A percentile compares a stretch with the other conserved stretches of the same genome.
phyloP scores from a whole-genome alignment of 1,140 invertebrate genomes.

The Linepithema humile region DNA sequence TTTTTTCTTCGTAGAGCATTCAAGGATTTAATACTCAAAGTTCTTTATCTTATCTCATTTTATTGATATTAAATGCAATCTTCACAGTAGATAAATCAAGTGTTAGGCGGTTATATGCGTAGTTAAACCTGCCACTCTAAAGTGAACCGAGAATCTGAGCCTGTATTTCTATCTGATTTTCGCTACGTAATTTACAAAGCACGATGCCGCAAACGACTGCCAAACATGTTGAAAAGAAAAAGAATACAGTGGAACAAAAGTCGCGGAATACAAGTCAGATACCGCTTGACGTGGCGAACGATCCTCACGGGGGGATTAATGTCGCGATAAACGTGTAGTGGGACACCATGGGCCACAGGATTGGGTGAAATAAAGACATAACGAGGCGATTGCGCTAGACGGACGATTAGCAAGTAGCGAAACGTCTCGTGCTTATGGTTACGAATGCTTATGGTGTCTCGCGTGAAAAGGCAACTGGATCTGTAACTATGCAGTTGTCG shows the following conservation, averaged over 20 bases:
- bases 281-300: background rate
- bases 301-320: background rate
- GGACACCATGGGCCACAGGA: background rate
- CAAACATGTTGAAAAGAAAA: background rate
- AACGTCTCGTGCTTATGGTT: background rate
- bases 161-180: constrained; percentile 6
- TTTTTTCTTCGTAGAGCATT: background rate
- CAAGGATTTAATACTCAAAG: background rate
- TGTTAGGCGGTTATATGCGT: background rate
- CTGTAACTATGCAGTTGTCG: constrained; percentile 30
- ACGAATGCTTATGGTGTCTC: background rate
- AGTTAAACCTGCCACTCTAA: constrained; percentile 11
- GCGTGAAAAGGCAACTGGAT: constrained; percentile 13
- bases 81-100: constrained; percentile 21
- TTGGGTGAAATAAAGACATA: constrained; percentile 68
- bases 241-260: background rate
- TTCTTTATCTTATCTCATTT: background rate
- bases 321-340: background rate
- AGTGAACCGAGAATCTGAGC: background rate
- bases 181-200: constrained; percentile 2
- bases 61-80: constrained; percentile 12
- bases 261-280: constrained; percentile 13
- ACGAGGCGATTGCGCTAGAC: constrained; percentile 64
- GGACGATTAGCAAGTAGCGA: constrained; percentile 16
- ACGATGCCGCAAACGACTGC: background rate